A percentile compares a stretch with the other conserved stretches of the same genome.
Conservation (phyloP, 2,797 vertebrate species). For the Centroberyx gerrardi region DNA sequence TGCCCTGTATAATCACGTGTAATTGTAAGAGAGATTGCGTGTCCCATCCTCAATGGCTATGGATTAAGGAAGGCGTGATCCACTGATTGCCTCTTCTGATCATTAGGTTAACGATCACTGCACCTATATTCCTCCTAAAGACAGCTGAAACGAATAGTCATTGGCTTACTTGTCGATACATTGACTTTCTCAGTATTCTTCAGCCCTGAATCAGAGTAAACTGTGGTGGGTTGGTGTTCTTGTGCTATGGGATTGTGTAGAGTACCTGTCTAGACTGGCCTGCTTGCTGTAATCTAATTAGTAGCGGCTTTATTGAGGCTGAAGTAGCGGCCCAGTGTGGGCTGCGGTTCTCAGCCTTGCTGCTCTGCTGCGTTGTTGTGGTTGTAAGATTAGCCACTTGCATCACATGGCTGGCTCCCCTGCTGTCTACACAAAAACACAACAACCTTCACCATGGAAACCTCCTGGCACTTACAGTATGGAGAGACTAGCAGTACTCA, state of each 20-base stretch:
- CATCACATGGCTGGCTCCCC: constrained; percentile 52
- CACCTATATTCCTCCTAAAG: neutral
- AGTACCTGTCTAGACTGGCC: constrained; percentile 79
- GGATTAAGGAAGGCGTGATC: neutral
- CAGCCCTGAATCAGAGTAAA: constrained; percentile 32
- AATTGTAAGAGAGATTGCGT: neutral
- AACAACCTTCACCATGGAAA: constrained; percentile 25
- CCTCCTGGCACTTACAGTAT: neutral
- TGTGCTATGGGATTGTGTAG: constrained; percentile 63
- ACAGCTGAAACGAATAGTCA: neutral
- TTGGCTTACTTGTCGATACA: neutral
- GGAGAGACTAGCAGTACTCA: neutral
- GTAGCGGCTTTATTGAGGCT: constrained; percentile 69
- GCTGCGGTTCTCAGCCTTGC: constrained; percentile 42
- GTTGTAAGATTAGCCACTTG: constrained; percentile 64
- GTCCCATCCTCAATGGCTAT: neutral
- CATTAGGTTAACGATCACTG: neutral
- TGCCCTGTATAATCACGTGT: neutral
- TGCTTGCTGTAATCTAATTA: constrained; percentile 82
- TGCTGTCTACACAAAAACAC: constrained; percentile 18
- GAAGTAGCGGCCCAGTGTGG: constrained; percentile 54
- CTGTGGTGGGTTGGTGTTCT: constrained; percentile 41
- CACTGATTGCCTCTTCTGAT: neutral
- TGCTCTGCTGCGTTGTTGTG: constrained; percentile 61
- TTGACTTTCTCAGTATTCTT: constrained; percentile 33